phyloP scores from a whole-genome alignment of 2,113 vertebrate genomes.

The Bubalus kerabau region DNA sequence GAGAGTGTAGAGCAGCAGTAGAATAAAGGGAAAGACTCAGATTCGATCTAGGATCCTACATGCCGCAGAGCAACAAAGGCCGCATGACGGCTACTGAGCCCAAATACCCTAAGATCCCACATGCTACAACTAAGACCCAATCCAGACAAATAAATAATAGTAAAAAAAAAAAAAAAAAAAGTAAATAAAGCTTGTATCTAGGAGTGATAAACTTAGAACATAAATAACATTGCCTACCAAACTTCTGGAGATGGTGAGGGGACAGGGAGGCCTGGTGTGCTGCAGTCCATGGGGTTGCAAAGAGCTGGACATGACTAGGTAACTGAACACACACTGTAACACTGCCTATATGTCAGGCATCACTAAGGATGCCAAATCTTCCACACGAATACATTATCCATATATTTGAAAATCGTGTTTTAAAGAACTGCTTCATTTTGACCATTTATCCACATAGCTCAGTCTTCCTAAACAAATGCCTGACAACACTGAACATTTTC shows the following conservation, averaged over 20 bases:
- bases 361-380: background rate
- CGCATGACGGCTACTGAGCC: background rate
- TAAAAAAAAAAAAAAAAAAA: background rate
- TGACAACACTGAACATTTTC: background rate
- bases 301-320: background rate
- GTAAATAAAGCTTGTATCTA: background rate
- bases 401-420: background rate
- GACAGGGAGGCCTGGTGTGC: background rate
- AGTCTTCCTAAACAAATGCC: background rate
- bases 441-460: background rate
- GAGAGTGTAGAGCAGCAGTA: too few relatives aligned
- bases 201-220: background rate
- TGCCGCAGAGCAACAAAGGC: background rate
- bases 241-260: background rate
- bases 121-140: background rate
- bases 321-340: background rate
- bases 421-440: background rate
- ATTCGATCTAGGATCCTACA: background rate
- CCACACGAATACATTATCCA: background rate
- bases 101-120: background rate
- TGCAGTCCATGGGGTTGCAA: background rate
- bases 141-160: background rate
- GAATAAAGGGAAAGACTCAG: too few relatives aligned
- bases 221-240: background rate
- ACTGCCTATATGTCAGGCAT: background rate